Conservation (phyloP, 2,797 vertebrate genomes). For the Geotrypetes seraphini region DNA sequence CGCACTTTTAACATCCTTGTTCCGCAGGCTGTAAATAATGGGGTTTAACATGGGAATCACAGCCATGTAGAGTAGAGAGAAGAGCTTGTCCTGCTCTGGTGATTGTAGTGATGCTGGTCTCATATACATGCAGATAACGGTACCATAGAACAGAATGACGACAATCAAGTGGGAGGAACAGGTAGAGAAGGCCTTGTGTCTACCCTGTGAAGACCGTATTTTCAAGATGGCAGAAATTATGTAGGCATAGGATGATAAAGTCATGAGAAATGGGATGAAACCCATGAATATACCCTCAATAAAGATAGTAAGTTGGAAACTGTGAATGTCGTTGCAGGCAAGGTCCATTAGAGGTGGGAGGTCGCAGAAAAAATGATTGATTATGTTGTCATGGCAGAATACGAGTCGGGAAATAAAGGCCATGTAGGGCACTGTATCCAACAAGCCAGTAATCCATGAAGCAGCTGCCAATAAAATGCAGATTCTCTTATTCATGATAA, state of each 20-base stretch:
- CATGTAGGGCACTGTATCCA: slow-evolving; percentile 6
- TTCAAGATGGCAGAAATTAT: not conserved
- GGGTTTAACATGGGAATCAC: no score
- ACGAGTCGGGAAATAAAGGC: slow-evolving; percentile 2
- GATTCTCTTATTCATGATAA: slow-evolving; percentile 11
- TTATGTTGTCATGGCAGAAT: slow-evolving; percentile 9
- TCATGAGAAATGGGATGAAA: not conserved
- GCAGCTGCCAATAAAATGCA: not conserved
- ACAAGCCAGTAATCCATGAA: slow-evolving; percentile 15
- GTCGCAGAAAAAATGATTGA: slow-evolving; percentile 35
- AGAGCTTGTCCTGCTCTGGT: not conserved
- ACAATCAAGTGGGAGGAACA: not conserved
- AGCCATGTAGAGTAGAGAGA: not conserved
- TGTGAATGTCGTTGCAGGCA: slow-evolving; percentile 8
- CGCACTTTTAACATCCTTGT: not conserved
- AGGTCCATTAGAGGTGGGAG: slow-evolving; percentile 13
- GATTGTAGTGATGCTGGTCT: not conserved
- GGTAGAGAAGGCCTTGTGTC: not conserved
- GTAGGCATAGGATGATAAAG: not conserved
- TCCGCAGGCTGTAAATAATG: not conserved
- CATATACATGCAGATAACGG: not conserved
- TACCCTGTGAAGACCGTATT: not conserved
- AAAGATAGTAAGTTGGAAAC: not conserved
- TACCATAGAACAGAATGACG: not conserved
- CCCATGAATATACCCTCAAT: slow-evolving; percentile 1